A percentile compares a stretch with the other conserved stretches of the same genome.
These are phyloP conservation scores for Turritopsis dohrnii DNA, from an alignment of 30 jellyfish, hydroid and myxozoan genomes.

Conservation along the genomic window DNA sequence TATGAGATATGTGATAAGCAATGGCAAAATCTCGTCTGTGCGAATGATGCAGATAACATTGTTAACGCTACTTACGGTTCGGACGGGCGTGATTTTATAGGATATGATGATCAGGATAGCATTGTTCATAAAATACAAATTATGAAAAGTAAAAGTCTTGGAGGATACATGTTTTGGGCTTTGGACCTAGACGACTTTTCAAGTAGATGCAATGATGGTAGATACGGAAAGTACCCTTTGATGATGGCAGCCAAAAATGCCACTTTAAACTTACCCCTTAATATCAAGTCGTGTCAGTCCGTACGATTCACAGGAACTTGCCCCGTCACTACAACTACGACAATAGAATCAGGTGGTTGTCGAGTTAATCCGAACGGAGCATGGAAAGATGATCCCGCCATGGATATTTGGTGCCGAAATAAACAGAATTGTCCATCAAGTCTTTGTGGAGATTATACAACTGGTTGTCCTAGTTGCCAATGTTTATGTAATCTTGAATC, in stretches of 20 bases:
- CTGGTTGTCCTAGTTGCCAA: neutral
- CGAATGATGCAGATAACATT: neutral
- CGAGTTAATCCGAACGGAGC: conserved; percentile 3
- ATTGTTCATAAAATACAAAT: neutral
- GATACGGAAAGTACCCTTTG: conserved; percentile 22
- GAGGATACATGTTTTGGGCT: conserved; percentile 33
- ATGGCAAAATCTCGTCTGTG: conserved; percentile 9
- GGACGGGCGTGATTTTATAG: conserved; percentile 18
- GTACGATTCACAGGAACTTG: neutral
- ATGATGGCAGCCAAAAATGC: conserved; percentile 26
- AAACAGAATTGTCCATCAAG: neutral
- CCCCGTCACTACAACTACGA: neutral
- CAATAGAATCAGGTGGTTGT: neutral
- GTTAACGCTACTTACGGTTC: conserved; percentile 32
- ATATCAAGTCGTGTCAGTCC: neutral
- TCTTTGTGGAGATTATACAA: neutral
- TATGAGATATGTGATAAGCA: conserved; percentile 28
- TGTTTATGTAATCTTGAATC: neutral
- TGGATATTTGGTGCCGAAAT: conserved; percentile 11
- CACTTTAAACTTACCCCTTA: neutral
- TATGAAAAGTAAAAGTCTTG: conserved; percentile 9
- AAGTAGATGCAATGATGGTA: conserved; percentile 22
- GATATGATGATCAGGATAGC: conserved; percentile 27
- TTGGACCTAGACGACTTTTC: conserved; percentile 33
- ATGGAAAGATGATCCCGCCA: neutral